These are phyloP conservation scores for Agriotes lineatus DNA, from an alignment of 2,888 invertebrate genomes.

Conservation along the genomic window DNA sequence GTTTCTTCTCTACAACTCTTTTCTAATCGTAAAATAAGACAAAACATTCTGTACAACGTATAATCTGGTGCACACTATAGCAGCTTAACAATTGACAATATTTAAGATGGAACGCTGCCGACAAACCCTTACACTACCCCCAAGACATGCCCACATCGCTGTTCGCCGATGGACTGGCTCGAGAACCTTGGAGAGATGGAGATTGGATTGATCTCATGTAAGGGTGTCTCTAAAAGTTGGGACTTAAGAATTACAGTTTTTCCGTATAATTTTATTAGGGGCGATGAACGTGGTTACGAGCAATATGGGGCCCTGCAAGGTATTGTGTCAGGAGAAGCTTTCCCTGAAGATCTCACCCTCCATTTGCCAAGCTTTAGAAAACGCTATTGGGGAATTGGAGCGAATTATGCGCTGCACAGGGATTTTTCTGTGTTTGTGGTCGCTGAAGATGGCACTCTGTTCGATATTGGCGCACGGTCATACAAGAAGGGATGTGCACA, in stretches of 20 bases:
- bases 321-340: conserved; percentile 67
- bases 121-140: conserved; percentile 68
- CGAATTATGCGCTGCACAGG: conserved; percentile 53
- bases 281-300: conserved; percentile 67
- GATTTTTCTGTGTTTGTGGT: conserved; percentile 57
- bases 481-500: conserved; percentile 69
- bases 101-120: conserved; percentile 70
- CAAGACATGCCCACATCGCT: conserved; percentile 70
- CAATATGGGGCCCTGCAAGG: conserved; percentile 77
- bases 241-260: too few species aligned
- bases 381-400: conserved; percentile 52
- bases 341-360: conserved; percentile 63
- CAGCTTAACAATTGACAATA: too few species aligned
- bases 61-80: too few species aligned
- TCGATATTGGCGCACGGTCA: conserved; percentile 69
- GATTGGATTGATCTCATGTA: conserved; percentile 72
- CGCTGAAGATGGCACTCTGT: conserved; percentile 71
- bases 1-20: too few species aligned
- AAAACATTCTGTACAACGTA: too few species aligned
- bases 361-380: conserved; percentile 65
- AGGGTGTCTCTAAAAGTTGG: conserved; percentile 50
- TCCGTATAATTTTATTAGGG: conserved; percentile 50
- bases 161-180: conserved; percentile 70
- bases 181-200: conserved; percentile 71
- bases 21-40: too few species aligned